Evolutionary conservation across 2,797 vertebrate species (phyloP).

Genomic region (Ceryle rudis): DNA sequence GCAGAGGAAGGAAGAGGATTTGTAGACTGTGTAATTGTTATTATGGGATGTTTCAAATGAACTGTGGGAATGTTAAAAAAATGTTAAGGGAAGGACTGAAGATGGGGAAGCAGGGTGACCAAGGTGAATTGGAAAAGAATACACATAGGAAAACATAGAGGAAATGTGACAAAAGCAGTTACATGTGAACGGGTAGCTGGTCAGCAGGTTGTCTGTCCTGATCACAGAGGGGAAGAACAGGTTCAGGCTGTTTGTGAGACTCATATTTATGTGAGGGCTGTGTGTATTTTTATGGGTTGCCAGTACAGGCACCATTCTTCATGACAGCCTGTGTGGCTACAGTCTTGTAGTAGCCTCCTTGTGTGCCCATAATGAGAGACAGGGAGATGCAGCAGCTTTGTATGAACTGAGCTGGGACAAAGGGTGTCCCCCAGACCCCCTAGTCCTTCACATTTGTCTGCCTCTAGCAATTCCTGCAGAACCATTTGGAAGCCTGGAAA

Average conservation of each 20-base stretch:
- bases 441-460: background rate
- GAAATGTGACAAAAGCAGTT: background rate
- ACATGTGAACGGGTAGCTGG: background rate
- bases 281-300: background rate
- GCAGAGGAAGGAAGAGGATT: background rate
- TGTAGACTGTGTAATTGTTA: background rate
- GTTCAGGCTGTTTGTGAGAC: background rate
- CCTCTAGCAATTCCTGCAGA: background rate
- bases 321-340: background rate
- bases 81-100: background rate
- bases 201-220: background rate
- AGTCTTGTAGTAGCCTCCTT: accelerated
- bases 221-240: background rate
- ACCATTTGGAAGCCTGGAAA: background rate
- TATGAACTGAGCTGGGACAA: background rate
- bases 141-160: background rate
- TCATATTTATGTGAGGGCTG: background rate
- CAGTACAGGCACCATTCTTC: background rate
- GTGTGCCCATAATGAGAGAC: background rate
- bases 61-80: background rate
- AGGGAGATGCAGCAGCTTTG: background rate
- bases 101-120: background rate
- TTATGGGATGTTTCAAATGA: background rate
- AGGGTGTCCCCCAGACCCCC: background rate
- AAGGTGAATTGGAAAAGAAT: background rate